Evolutionary conservation across 1,140 invertebrate species (phyloP), one percentile per base, ranked within the genome.

Genomic region (Drosophila kanapiae): DNA sequence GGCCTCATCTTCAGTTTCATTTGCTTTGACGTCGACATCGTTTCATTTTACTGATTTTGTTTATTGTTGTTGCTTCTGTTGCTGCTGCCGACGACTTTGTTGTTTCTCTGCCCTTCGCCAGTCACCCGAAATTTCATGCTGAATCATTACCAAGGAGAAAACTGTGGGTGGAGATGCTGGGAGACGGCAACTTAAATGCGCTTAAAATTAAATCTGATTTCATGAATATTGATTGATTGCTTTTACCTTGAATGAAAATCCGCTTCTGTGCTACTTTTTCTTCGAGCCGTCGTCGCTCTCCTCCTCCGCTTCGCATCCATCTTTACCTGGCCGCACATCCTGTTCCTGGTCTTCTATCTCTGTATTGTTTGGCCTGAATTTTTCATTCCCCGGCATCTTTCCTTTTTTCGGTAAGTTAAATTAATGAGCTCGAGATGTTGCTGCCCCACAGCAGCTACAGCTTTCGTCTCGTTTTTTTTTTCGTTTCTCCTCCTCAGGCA

Each of bases 201-300:
- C 85, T 90, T 90, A 90, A 90, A 88, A 90, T 90, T 90, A 91
- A 90, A 90, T 90, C 85, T 90, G 85, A 90, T 90, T 90, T 90
- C 85, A 90, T 90, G 85, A 90, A 90, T 90, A 90, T 90, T 90
- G 85, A 90, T 90, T 90, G 85, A 90, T 90, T 90, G 85, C 85
- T 90, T 90, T 90, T 87, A 90, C 85, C 85, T 90, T 90, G 85
- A 90, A 90, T 90, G 81, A 91, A 90, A 90, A 90, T 90, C 85
- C 82, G 85, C 85, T 90, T 90, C 83, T 84, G 75, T 90, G 81
- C 86, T 90, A 71, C 81, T 82, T 85, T 79, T 85, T 53, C 45
- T 64, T 31, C 27, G 29, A 54, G 37, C 33, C 78, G 23, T 40
- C 58, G 14, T 29, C 27, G 29, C 6, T 33, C n/a, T 10, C 58